Percentiles rank a stretch among this genome's conserved stretches.
These are phyloP conservation scores for Podilymbus podiceps DNA, from an alignment of 2,113 vertebrate species.

Conservation along the genomic window DNA sequence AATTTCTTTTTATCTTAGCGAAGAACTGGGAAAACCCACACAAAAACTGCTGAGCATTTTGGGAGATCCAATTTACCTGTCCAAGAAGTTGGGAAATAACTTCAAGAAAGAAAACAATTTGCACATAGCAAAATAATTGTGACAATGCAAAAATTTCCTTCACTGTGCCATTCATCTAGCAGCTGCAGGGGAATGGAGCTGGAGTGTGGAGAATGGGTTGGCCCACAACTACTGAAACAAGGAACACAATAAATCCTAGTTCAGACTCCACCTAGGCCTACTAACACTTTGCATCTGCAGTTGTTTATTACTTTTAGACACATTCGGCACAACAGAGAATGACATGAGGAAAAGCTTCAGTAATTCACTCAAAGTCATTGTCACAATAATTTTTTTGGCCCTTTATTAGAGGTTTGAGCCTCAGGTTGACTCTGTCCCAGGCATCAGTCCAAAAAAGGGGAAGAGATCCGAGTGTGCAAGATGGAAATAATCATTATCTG, in stretches of 20 bases:
- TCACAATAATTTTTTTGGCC: neutral
- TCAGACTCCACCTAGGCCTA: neutral
- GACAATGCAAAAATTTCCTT: neutral
- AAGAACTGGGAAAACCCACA: neutral
- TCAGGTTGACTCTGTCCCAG: neutral
- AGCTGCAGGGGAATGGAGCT: neutral
- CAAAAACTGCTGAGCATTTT: neutral
- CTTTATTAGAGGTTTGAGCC: neutral
- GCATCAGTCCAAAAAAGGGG: neutral
- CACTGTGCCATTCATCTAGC: neutral
- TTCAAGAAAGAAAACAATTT: neutral
- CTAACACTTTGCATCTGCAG: neutral
- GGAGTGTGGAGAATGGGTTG: neutral
- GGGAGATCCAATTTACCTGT: neutral
- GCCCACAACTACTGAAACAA: neutral
- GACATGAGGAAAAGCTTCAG: neutral
- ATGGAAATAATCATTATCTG: neutral
- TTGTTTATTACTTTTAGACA: neutral
- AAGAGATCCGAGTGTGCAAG: neutral
- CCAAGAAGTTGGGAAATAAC: neutral
- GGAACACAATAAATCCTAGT: neutral
- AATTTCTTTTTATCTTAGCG: neutral
- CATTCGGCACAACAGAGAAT: neutral
- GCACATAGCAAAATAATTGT: neutral
- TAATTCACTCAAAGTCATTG: neutral